phyloP scores from a whole-genome alignment of 2,888 invertebrate species.

The Psylliodes chrysocephalus region DNA sequence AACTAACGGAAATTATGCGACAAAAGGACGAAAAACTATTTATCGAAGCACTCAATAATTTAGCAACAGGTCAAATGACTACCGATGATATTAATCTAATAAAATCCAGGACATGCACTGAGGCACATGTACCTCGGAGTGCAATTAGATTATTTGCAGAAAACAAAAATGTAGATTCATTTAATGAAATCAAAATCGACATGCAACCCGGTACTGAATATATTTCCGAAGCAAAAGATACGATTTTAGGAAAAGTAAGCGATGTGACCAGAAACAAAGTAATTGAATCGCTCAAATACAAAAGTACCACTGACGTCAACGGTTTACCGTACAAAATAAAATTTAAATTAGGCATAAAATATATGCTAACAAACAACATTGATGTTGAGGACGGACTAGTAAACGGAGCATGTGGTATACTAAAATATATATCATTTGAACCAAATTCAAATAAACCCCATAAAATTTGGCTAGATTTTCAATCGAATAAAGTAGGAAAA shows the following conservation, averaged over 20 bases:
- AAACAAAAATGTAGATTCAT: background rate
- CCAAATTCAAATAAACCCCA: background rate
- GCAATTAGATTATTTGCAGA: background rate
- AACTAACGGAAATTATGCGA: conserved; percentile 27
- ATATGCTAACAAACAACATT: background rate
- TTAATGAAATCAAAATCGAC: background rate
- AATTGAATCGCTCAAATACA: background rate
- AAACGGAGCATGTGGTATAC: too few species aligned
- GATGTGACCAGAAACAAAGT: background rate
- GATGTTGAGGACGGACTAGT: background rate
- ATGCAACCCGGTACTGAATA: background rate
- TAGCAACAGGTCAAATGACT: too few species aligned
- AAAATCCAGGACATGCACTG: too few species aligned
- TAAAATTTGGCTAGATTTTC: background rate
- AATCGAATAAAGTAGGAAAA: too few species aligned
- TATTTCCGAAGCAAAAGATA: background rate
- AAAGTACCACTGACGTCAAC: too few species aligned
- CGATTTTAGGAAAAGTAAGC: background rate
- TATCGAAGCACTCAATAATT: conserved; percentile 11
- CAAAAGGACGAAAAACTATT: conserved; percentile 20
- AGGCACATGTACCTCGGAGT: background rate
- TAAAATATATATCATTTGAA: background rate
- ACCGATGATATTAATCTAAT: too few species aligned
- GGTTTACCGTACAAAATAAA: too few species aligned
- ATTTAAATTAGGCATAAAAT: too few species aligned